Evolutionary conservation across 2,797 vertebrate genomes (phyloP).

Genomic region (Poeciliopsis infans): DNA sequence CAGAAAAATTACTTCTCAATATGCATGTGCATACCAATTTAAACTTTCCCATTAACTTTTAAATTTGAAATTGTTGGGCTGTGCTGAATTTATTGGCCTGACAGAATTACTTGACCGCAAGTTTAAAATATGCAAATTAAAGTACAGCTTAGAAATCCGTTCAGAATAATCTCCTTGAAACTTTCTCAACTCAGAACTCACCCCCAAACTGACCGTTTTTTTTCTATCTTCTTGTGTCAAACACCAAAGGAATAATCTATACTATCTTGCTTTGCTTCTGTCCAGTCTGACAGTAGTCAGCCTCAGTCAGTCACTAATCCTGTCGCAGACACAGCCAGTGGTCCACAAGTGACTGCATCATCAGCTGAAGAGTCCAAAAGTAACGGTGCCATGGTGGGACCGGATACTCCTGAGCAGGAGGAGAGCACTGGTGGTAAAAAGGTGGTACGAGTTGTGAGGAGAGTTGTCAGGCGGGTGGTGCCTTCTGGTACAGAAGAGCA

Average conservation of each 20-base stretch:
- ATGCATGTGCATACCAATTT: not conserved
- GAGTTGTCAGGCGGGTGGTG: slow-evolving; percentile 85
- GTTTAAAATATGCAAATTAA: slow-evolving; percentile 4
- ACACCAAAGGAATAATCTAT: slow-evolving; percentile 32
- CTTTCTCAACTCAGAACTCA: slow-evolving; percentile 16
- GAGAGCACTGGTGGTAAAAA: slow-evolving; percentile 68
- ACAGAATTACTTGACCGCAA: not conserved
- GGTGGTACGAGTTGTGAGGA: slow-evolving; percentile 83
- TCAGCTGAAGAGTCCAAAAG: slow-evolving; percentile 50
- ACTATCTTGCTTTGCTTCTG: slow-evolving; percentile 52
- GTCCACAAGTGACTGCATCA: slow-evolving; percentile 42
- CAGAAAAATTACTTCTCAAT: not conserved
- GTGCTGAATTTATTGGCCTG: not conserved
- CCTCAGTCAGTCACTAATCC: slow-evolving; percentile 56
- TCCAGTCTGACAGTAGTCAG: slow-evolving; percentile 83
- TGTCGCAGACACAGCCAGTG: slow-evolving; percentile 50
- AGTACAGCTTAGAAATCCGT: not conserved
- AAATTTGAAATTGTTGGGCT: slow-evolving; percentile 8
- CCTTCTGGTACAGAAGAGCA: slow-evolving; percentile 75
- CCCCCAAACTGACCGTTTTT: not conserved
- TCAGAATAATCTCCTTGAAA: slow-evolving; percentile 13
- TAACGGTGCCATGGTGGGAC: slow-evolving; percentile 57
- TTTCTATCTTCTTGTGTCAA: not conserved
- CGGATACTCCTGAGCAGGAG: slow-evolving; percentile 58
- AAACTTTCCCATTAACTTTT: slow-evolving; percentile 8